A percentile compares a stretch with the other conserved stretches of the same genome.
Conservation (phyloP, 2,888 invertebrate genomes). For the Drosophila stalkeri region DNA sequence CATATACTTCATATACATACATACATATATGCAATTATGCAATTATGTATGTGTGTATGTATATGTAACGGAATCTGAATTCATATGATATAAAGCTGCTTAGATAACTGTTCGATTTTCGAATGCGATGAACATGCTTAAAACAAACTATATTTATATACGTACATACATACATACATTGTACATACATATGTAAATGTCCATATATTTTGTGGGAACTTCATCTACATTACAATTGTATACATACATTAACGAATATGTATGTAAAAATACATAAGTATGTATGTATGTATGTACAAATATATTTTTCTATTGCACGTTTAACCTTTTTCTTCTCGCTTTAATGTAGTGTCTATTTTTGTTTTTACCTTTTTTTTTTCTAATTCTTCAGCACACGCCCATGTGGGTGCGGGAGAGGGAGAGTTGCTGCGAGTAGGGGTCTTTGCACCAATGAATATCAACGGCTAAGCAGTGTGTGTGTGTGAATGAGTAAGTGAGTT, state of each 20-base stretch:
- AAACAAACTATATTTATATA: neutral
- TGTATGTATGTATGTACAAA: neutral
- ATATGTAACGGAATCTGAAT: neutral
- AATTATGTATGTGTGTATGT: neutral
- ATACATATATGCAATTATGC: neutral
- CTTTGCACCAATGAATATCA: conserved; percentile 53
- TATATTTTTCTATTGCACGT: conserved; percentile 9
- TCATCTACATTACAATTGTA: too few species aligned
- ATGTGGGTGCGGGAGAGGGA: conserved; percentile 1
- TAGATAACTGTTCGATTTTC: neutral
- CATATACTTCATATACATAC: neutral
- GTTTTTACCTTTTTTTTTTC: conserved; percentile 14
- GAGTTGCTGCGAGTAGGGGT: conserved; percentile 16
- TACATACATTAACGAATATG: neutral
- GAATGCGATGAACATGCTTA: neutral
- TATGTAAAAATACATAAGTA: neutral
- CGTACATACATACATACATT: too few species aligned
- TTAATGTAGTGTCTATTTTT: conserved; percentile 3
- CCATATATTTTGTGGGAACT: too few species aligned
- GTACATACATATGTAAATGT: too few species aligned
- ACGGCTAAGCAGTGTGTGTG: conserved; percentile 18
- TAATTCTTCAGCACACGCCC: conserved; percentile 24
- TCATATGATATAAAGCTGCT: neutral
- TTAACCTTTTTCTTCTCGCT: conserved; percentile 19
- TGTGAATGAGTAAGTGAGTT: conserved; percentile 13